Conservation (phyloP, 2,888 invertebrate species). For the Ochlodes sylvanus region DNA sequence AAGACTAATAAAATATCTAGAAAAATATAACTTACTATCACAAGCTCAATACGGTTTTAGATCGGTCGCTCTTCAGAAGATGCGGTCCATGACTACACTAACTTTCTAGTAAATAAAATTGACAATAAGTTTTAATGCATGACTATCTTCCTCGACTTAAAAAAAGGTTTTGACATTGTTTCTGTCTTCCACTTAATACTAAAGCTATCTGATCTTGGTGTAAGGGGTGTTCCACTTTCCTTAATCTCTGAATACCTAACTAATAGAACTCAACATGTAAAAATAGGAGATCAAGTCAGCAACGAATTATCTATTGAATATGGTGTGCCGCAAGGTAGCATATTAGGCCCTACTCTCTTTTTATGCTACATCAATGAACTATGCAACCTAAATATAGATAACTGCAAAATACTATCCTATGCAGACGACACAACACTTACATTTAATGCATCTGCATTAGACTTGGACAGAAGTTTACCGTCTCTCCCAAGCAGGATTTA, state of each 20-base stretch:
- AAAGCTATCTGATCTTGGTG: slow-evolving; percentile 27
- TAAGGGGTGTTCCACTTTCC: slow-evolving; percentile 23
- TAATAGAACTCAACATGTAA: slow-evolving; percentile 2
- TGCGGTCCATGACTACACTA: slow-evolving; percentile 12
- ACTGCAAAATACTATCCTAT: too few relatives aligned
- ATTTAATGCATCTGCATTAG: too few relatives aligned
- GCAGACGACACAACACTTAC: too few relatives aligned
- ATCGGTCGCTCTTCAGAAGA: slow-evolving; percentile 16
- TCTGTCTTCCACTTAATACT: slow-evolving; percentile 27
- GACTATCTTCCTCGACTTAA: slow-evolving; percentile 18
- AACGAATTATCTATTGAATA: too few relatives aligned
- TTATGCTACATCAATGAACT: too few relatives aligned
- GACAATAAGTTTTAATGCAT: slow-evolving; percentile 18
- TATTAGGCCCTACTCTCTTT: too few relatives aligned
- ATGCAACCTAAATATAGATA: too few relatives aligned
- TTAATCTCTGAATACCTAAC: slow-evolving; percentile 21
- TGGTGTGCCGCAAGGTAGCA: too few relatives aligned
- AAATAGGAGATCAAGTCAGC: neutral
- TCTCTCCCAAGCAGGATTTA: too few relatives aligned
- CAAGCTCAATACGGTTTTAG: slow-evolving; percentile 22
- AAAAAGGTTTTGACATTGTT: slow-evolving; percentile 32
- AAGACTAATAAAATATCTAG: too few relatives aligned
- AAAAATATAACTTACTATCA: slow-evolving; percentile 19
- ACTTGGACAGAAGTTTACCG: too few relatives aligned
- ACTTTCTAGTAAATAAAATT: slow-evolving; percentile 2